These are phyloP conservation scores for Labia minor DNA, from an alignment of 2,888 invertebrate species.

Conservation along the genomic window DNA sequence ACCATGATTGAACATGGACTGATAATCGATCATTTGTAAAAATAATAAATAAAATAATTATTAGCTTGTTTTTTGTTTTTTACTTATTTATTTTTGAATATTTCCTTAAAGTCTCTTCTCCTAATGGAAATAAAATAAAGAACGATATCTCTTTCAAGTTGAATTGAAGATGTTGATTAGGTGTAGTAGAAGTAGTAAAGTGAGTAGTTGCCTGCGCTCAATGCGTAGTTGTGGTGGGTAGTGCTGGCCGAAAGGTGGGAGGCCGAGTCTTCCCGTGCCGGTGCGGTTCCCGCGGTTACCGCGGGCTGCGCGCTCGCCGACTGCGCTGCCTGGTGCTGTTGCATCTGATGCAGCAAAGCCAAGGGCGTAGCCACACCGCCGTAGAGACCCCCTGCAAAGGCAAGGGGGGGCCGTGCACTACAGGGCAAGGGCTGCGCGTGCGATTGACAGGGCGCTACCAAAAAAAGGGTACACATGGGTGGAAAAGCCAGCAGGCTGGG, in stretches of 20 bases:
- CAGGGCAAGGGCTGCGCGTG: background rate
- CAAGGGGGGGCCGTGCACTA: background rate
- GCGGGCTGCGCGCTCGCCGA: constrained; percentile 19
- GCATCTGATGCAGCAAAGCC: constrained; percentile 49
- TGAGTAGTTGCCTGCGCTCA: background rate
- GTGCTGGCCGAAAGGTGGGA: background rate
- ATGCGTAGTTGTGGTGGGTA: background rate
- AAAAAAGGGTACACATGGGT: background rate
- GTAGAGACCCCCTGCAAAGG: constrained; percentile 39
- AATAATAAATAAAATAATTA: too few species aligned
- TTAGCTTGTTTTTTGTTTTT: too few species aligned
- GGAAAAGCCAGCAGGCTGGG: background rate
- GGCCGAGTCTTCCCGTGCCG: background rate
- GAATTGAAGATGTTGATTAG: too few species aligned
- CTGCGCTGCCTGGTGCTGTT: constrained; percentile 38
- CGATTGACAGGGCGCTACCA: background rate
- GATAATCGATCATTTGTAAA: too few species aligned
- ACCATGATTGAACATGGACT: too few species aligned
- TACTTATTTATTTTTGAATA: too few species aligned
- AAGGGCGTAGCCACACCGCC: constrained; percentile 62
- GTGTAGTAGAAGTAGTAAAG: background rate
- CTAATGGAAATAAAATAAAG: too few species aligned
- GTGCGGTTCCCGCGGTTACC: constrained; percentile 17
- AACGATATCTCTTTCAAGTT: too few species aligned
- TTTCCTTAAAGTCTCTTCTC: too few species aligned